phyloP scores from a whole-genome alignment of 2,888 invertebrate species.

The Fragum fragum region DNA sequence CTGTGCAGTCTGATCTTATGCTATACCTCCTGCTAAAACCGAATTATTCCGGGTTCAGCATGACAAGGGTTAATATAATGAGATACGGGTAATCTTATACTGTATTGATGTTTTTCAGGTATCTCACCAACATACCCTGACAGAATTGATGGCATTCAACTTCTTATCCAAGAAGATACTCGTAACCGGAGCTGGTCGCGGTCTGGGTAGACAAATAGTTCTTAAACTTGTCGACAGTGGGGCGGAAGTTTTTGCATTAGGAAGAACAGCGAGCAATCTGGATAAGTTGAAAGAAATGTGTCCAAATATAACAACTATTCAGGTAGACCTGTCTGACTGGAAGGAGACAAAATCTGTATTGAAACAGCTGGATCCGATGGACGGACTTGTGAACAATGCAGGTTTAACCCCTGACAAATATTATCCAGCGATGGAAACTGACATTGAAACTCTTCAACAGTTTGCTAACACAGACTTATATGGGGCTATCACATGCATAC shows the following conservation, averaged over 20 bases:
- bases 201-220: slow-evolving; percentile 91
- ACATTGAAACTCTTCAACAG: not conserved
- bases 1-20: no score
- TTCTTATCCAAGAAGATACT: slow-evolving; percentile 92
- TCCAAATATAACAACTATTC: slow-evolving; percentile 86
- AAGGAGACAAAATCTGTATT: slow-evolving; percentile 90
- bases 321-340: slow-evolving; percentile 93
- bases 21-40: no score
- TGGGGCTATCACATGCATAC: slow-evolving; percentile 24
- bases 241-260: slow-evolving; percentile 93
- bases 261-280: slow-evolving; percentile 90
- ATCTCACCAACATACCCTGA: no score
- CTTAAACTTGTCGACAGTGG: slow-evolving; percentile 90
- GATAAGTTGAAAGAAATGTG: slow-evolving; percentile 88
- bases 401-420: slow-evolving; percentile 88
- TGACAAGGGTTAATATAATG: no score
- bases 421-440: slow-evolving; percentile 6
- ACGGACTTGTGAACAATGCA: slow-evolving; percentile 96
- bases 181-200: slow-evolving; percentile 95
- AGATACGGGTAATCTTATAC: no score
- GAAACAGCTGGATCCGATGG: slow-evolving; percentile 90
- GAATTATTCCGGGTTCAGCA: no score
- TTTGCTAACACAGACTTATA: slow-evolving; percentile 11
- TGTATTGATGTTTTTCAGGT: no score
- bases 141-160: slow-evolving; percentile 2